These are phyloP conservation scores for Delphinus delphis DNA, from an alignment of 2,113 vertebrate species.

Conservation along the genomic window DNA sequence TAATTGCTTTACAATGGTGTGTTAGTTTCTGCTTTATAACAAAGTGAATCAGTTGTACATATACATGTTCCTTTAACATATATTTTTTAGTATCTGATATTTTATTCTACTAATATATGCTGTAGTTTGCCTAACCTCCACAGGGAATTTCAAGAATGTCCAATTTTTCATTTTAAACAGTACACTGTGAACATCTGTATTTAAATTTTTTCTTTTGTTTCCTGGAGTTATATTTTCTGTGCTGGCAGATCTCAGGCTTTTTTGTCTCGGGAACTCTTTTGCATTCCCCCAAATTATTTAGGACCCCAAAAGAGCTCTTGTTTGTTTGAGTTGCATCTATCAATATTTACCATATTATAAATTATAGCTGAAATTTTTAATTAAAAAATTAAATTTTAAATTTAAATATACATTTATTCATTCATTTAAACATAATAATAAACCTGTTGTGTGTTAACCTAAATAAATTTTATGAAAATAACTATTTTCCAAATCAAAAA, in stretches of 20 bases:
- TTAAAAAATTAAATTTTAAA: neutral
- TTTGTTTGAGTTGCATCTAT: neutral
- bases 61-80: neutral
- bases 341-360: neutral
- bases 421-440: neutral
- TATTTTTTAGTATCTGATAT: neutral
- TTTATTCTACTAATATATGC: neutral
- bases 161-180: neutral
- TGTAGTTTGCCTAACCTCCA: neutral
- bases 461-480: conserved; percentile 25
- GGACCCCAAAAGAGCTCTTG: neutral
- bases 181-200: neutral
- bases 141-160: neutral
- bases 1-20: too few relatives aligned
- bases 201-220: neutral
- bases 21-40: too few relatives aligned
- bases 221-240: neutral
- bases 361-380: neutral
- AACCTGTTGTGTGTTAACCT: neutral
- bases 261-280: neutral
- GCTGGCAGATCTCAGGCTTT: neutral
- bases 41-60: too few relatives aligned
- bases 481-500: neutral
- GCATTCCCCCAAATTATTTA: neutral
- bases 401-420: neutral